Conservation (phyloP, 2,888 invertebrate species). For the Drosophila borealis region DNA sequence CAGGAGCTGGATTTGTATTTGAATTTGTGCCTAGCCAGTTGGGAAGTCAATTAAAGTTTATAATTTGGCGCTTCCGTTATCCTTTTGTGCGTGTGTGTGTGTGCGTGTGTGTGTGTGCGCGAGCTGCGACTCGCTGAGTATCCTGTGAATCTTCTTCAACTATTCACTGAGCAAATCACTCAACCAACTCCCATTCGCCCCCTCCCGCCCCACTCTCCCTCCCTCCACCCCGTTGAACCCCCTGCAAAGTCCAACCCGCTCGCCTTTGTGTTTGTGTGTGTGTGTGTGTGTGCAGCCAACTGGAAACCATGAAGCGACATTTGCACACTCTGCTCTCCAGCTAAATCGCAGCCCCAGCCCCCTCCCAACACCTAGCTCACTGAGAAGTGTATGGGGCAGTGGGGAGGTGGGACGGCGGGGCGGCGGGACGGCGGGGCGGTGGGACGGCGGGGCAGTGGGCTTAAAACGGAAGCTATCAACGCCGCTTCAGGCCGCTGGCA, state of each 20-base stretch:
- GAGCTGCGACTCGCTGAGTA: constrained; percentile 6
- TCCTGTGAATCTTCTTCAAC: constrained; percentile 25
- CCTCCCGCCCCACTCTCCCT: too few relatives aligned
- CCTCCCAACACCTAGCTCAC: background rate
- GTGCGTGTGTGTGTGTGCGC: background rate
- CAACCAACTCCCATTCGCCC: background rate
- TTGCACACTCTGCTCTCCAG: constrained; percentile 35
- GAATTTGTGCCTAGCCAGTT: constrained; percentile 49
- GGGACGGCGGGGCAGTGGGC: background rate
- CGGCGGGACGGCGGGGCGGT: background rate
- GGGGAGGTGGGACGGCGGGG: background rate
- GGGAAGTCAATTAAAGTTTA: constrained; percentile 65
- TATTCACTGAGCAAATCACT: constrained; percentile 56
- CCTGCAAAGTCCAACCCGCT: background rate
- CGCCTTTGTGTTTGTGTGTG: constrained; percentile 2
- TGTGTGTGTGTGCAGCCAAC: constrained; percentile 51
- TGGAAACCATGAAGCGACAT: constrained; percentile 63
- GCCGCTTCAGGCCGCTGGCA: constrained; percentile 43
- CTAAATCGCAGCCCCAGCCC: background rate
- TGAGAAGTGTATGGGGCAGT: background rate
- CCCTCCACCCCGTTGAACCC: background rate
- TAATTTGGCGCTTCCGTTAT: constrained; percentile 56
- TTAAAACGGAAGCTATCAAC: constrained; percentile 54
- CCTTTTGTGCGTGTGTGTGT: constrained; percentile 4
- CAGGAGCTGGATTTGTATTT: constrained; percentile 27